Base-by-base conservation (phyloP, 2,113 vertebrate species). In the Notarius quadriscutis region DNA sequence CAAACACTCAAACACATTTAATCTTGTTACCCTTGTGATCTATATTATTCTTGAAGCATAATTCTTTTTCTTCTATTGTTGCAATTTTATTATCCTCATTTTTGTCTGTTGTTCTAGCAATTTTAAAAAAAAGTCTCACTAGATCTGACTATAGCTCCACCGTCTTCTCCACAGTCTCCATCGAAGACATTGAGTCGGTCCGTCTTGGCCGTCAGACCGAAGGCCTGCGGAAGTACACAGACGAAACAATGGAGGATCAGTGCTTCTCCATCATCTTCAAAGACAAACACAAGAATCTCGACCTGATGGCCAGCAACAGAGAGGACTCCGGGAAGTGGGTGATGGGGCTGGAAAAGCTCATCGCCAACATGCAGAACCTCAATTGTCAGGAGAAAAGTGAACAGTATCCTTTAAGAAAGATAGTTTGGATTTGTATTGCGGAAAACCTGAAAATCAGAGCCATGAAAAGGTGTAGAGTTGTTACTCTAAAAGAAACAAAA, bases 261-360 rank as follows among this genome's bases (percentile, higher is more conserved):
- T 99, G 98, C 94, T 99, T 99, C 94, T 97, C 97, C 92, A 96
- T 99, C 84, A 86, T 98, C 92, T 99, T 99, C 92, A 99, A 97
- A 93, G 96, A 95, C 82, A 94, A 95, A 85, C 93, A 95, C 86
- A 98, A 94, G 80, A 97, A 95, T 62, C 96, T 99, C 2, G 97
- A 99, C 92, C 95, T 99, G 91, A 95, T 99, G 17, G 97, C 98
- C 0, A 71, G 41, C 0, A 94, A 91, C 0, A 89, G 83, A 0
- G 92, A 93, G 0, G 97, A 97, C 0, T 96, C 96, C 12, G 92
- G 92, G 84, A 95, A 94, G 88, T 99, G 98, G 98, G 95, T 97
- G 22, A 84, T 53, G 0, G 95, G 97, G 27, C 93, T 99, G 65
- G 91, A 92, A 30, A 99, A 99, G 93, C 89, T 99, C 89, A 96